Evolutionary conservation across 2,113 vertebrate species (phyloP).

Genomic region (Sula dactylatra): DNA sequence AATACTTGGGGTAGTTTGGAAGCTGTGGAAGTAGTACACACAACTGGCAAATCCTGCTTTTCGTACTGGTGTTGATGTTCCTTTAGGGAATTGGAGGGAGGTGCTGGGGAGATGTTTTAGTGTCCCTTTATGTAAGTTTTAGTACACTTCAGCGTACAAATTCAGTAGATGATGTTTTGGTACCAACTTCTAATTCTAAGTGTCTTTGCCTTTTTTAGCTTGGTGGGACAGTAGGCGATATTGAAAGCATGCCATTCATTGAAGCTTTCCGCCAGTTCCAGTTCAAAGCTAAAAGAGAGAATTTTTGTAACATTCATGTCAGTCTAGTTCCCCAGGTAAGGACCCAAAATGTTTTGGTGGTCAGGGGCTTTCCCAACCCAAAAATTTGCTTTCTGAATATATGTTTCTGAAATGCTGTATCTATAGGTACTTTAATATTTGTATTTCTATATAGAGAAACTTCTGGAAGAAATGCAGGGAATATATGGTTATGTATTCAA

Average conservation of each 20-base stretch:
- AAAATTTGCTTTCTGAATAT: background rate
- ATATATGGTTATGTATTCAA: fast-evolving
- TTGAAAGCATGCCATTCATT: constrained; percentile 97
- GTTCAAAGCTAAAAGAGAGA: constrained; percentile 94
- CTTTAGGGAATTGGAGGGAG: background rate
- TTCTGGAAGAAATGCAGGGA: background rate
- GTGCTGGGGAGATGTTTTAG: background rate
- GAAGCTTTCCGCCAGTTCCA: constrained; percentile 98
- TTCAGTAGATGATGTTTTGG: background rate
- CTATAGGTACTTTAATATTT: background rate
- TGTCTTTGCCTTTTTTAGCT: constrained; percentile 74
- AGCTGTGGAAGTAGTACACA: background rate
- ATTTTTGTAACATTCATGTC: constrained; percentile 98
- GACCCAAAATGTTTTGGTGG: background rate
- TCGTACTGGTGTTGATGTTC: background rate
- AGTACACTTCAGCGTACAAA: fast-evolving
- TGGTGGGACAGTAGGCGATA: constrained; percentile 93
- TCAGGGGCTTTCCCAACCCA: background rate
- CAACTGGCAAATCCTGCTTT: background rate
- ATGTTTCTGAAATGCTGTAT: background rate
- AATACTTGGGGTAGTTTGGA: background rate
- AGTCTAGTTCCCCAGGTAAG: constrained; percentile 95
- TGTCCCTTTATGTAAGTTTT: background rate
- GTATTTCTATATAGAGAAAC: background rate
- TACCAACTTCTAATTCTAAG: background rate